Evolutionary conservation across 2,797 vertebrate genomes (phyloP).

Genomic region (Notoglanidium macrostoma): DNA sequence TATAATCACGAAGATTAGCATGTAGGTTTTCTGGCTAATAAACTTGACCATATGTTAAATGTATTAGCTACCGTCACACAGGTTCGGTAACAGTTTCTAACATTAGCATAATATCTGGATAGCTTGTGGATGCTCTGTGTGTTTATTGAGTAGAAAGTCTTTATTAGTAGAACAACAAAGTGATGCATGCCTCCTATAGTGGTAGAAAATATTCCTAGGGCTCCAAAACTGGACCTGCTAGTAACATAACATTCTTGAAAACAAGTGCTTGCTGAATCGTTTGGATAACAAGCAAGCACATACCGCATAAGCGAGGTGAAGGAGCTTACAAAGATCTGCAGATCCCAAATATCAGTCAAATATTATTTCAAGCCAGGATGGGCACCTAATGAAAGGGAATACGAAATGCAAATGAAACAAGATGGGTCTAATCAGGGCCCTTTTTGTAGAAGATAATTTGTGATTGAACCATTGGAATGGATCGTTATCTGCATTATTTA

Average conservation of each 20-base stretch:
- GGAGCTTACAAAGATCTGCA: slow-evolving; percentile 2
- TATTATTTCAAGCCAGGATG: neutral
- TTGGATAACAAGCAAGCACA: neutral
- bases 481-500: neutral
- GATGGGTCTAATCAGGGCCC: neutral
- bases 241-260: neutral
- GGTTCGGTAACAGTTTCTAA: neutral
- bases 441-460: neutral
- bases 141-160: too few relatives aligned
- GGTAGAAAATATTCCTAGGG: neutral
- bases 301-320: neutral
- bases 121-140: neutral
- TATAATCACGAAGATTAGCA: neutral
- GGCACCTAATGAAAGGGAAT: slow-evolving; percentile 13
- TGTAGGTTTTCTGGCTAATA: neutral
- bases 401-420: neutral
- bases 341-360: neutral
- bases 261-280: neutral
- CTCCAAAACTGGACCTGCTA: neutral
- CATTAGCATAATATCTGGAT: neutral
- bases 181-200: neutral
- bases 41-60: neutral
- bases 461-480: neutral
- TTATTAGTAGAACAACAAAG: neutral
- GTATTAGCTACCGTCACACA: neutral